Conservation (phyloP, 2,888 invertebrate genomes). For the Lysandra coridon region DNA sequence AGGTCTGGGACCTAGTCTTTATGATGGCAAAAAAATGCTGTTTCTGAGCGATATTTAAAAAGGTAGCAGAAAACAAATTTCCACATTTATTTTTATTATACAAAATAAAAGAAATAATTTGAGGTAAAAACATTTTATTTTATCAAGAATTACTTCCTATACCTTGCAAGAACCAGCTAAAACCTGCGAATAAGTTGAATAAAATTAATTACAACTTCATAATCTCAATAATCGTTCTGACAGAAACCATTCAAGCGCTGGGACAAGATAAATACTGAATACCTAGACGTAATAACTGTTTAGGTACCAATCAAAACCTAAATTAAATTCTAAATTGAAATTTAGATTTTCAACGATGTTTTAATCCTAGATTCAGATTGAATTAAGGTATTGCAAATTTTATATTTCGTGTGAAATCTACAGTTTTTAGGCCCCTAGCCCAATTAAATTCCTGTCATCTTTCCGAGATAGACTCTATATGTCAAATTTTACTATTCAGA, state of each 20-base stretch:
- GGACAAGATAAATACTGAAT: conserved; percentile 25
- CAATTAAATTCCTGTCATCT: too few relatives aligned
- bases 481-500: too few relatives aligned
- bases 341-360: conserved; percentile 36
- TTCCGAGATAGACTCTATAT: too few relatives aligned
- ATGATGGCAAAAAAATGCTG: too few relatives aligned
- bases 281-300: conserved; percentile 35
- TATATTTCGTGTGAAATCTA: too few relatives aligned
- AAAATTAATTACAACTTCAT: conserved; percentile 20
- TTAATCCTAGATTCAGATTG: conserved; percentile 33
- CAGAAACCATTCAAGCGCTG: conserved; percentile 8
- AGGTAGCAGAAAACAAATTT: too few relatives aligned
- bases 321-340: conserved; percentile 41
- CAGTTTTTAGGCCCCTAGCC: too few relatives aligned
- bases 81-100: too few relatives aligned
- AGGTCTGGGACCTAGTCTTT: too few relatives aligned
- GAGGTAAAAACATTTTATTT: not conserved
- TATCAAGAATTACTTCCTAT: not conserved
- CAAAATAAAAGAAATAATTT: too few relatives aligned
- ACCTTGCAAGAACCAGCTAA: not conserved
- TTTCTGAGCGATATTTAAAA: too few relatives aligned
- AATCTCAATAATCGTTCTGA: conserved; percentile 13
- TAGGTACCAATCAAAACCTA: conserved; percentile 41
- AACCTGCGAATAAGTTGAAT: not conserved
- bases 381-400: too few relatives aligned